phyloP scores from a whole-genome alignment of 1,140 invertebrate genomes.

The Antheraea mylitta region DNA sequence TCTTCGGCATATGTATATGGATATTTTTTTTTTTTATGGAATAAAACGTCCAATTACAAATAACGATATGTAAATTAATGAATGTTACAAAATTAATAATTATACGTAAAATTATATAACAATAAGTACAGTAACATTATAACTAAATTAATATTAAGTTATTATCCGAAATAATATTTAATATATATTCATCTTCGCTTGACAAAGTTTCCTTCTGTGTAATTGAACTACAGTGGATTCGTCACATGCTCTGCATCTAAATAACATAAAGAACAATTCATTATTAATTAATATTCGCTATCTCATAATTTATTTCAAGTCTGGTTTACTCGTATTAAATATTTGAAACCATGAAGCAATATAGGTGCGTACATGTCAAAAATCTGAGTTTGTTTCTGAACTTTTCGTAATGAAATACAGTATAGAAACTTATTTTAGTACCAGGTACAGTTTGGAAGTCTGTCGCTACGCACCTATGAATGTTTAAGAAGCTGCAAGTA shows the following conservation, averaged over 20 bases:
- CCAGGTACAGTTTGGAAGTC: too few relatives aligned
- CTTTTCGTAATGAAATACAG: too few relatives aligned
- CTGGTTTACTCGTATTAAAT: background rate
- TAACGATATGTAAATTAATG: background rate
- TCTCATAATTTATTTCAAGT: background rate
- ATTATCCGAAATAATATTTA: background rate
- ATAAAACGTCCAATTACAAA: too few relatives aligned
- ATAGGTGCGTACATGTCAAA: too few relatives aligned
- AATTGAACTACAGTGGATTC: constrained; percentile 19
- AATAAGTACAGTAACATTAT: background rate
- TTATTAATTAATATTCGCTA: background rate
- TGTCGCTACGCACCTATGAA: too few relatives aligned
- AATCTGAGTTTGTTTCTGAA: too few relatives aligned
- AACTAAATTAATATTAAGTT: background rate
- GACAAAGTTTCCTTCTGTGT: constrained; percentile 20
- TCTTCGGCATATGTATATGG: too few relatives aligned
- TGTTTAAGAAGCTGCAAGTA: too few relatives aligned
- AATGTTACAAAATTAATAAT: constrained; percentile 1
- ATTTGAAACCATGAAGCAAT: too few relatives aligned
- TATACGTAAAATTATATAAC: background rate
- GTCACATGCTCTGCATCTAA: constrained; percentile 27
- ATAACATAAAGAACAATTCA: background rate
- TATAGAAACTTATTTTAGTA: too few relatives aligned
- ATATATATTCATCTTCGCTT: constrained; percentile 10
- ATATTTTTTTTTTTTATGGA: too few relatives aligned